Percentiles rank a stretch among this genome's conserved stretches.
Conservation (phyloP, 2,888 invertebrate genomes). For the Stictocephala bisonia region DNA sequence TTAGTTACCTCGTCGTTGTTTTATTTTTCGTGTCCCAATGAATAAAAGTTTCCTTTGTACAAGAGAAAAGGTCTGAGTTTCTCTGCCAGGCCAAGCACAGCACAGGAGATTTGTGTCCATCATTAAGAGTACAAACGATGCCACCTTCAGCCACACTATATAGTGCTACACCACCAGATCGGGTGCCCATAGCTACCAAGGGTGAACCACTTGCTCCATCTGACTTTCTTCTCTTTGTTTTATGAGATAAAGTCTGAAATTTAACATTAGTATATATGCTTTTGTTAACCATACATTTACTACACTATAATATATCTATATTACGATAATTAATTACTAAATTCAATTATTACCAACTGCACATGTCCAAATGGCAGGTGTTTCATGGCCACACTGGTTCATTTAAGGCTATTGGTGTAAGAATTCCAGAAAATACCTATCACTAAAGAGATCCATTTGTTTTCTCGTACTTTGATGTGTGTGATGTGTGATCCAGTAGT, state of each 20-base stretch:
- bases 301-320: no score
- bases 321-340: no score
- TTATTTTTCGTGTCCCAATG: conserved; percentile 70
- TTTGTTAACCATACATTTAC: no score
- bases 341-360: no score
- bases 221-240: conserved; percentile 60
- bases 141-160: conserved; percentile 77
- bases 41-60: conserved; percentile 68
- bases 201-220: conserved; percentile 52
- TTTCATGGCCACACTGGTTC: no score
- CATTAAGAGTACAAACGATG: conserved; percentile 71
- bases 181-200: conserved; percentile 74
- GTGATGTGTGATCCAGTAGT: no score
- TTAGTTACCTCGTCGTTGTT: conserved; percentile 68
- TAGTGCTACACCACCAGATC: conserved; percentile 76
- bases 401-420: no score
- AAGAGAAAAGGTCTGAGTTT: conserved; percentile 68
- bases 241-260: conserved; percentile 42
- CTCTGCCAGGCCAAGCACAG: conserved; percentile 72
- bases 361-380: no score
- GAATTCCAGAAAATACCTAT: no score
- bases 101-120: conserved; percentile 65
- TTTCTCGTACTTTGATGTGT: no score
- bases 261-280: neutral
- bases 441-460: no score